Conservation (phyloP, 1,140 invertebrate species). For the Brevipalpus yothersi region DNA sequence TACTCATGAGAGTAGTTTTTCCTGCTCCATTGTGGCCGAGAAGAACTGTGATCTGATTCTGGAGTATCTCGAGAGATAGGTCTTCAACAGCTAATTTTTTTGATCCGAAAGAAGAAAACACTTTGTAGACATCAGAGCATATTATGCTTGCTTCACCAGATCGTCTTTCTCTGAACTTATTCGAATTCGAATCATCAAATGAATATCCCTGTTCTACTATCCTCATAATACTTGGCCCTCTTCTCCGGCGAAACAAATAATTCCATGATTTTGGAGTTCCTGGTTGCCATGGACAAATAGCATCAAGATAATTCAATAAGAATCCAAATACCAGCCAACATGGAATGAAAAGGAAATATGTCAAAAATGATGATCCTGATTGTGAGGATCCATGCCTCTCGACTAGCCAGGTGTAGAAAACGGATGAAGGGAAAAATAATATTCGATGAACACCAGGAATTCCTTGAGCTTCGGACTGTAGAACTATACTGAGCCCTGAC, state of each 20-base stretch:
- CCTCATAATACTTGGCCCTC: background rate
- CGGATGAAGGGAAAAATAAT: too few relatives aligned
- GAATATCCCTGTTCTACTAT: background rate
- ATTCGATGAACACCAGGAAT: too few relatives aligned
- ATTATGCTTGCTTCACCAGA: background rate
- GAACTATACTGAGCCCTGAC: too few relatives aligned
- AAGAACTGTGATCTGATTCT: conserved; percentile 46
- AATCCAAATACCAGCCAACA: background rate
- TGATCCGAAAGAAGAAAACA: background rate
- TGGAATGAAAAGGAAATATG: background rate
- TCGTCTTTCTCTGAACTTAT: background rate
- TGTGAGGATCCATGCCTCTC: too few relatives aligned
- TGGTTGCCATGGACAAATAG: conserved; percentile 18
- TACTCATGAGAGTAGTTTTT: conserved; percentile 54
- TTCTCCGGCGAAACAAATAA: conserved; percentile 18
- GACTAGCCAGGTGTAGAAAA: too few relatives aligned
- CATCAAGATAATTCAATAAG: conserved; percentile 18
- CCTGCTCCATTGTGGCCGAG: conserved; percentile 33
- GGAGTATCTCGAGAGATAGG: conserved; percentile 41
- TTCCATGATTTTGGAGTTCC: conserved; percentile 24
- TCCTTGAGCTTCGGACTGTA: too few relatives aligned
- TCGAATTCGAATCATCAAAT: background rate
- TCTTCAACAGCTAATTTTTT: conserved; percentile 38
- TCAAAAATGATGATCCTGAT: background rate
- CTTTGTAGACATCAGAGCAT: conserved; percentile 19